Conservation (phyloP, 2,113 vertebrate genomes). For the Hippocampus abdominalis region DNA sequence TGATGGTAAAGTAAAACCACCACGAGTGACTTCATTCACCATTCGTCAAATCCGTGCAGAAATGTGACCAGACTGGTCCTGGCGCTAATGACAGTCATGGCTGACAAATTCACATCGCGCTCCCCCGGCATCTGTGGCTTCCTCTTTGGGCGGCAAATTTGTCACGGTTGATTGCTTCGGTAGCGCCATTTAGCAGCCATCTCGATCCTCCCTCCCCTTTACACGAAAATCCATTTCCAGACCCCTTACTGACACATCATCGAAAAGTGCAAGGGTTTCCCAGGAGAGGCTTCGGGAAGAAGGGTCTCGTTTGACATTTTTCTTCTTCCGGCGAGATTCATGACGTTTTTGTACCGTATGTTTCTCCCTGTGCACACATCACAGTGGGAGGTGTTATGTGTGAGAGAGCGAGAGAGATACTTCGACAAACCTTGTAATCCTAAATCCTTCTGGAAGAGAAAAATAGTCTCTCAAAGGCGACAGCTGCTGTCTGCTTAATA, state of each 20-base stretch:
- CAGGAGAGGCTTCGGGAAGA: slow-evolving; percentile 17
- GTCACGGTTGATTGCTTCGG: slow-evolving; percentile 49
- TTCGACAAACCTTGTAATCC: slow-evolving; percentile 13
- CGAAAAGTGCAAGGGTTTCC: slow-evolving; percentile 27
- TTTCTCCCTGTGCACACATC: slow-evolving; percentile 14
- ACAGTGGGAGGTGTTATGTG: slow-evolving; percentile 18
- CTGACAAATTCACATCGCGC: slow-evolving; percentile 52
- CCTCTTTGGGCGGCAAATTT: slow-evolving; percentile 22
- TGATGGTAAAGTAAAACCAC: not conserved
- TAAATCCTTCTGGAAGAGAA: not conserved
- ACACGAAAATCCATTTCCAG: slow-evolving; percentile 47
- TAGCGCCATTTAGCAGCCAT: slow-evolving; percentile 49
- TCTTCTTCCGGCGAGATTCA: slow-evolving; percentile 28
- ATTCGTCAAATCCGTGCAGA: not conserved
- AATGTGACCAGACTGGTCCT: not conserved
- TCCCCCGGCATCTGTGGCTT: slow-evolving; percentile 52
- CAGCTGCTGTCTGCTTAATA: slow-evolving; percentile 15
- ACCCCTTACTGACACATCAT: slow-evolving; percentile 27
- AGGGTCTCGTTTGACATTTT: slow-evolving; percentile 29
- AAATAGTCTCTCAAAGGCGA: not conserved
- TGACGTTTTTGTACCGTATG: slow-evolving; percentile 17
- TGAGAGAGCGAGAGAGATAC: not conserved
- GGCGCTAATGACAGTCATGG: slow-evolving; percentile 36
- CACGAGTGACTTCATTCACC: not conserved
- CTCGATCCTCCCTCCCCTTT: slow-evolving; percentile 6